phyloP scores from a whole-genome alignment of 2,113 vertebrate genomes.

The Cyanocitta stelleri region DNA sequence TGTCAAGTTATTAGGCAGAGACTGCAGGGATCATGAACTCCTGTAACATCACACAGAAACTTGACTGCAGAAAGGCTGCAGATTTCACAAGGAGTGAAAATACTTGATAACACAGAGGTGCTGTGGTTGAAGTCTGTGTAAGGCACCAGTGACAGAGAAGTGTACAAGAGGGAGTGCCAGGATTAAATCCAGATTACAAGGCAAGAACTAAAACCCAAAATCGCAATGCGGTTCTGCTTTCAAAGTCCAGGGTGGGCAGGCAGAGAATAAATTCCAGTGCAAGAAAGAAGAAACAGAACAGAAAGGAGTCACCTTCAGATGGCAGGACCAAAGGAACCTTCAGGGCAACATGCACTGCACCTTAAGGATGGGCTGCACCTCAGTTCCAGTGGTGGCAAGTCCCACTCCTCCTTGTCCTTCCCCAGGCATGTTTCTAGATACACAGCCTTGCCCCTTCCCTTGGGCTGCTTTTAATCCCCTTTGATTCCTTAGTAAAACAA shows the following conservation, averaged over 20 bases:
- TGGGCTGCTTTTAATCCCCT: neutral
- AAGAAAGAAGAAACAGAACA: neutral
- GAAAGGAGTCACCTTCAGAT: neutral
- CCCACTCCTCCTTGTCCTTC: neutral
- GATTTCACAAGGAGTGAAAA: neutral
- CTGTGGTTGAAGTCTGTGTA: neutral
- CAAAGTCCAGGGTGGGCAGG: neutral
- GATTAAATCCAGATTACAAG: neutral
- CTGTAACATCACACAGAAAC: neutral
- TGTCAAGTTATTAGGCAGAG: neutral
- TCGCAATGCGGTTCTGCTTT: neutral
- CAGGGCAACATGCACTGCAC: neutral
- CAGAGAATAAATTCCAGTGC: neutral
- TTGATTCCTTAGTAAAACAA: neutral
- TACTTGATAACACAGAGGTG: neutral
- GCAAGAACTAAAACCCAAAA: neutral
- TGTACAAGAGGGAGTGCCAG: accelerated
- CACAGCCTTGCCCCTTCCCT: neutral
- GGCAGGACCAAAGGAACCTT: neutral
- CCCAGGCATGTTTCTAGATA: neutral
- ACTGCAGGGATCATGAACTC: neutral
- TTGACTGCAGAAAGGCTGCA: neutral
- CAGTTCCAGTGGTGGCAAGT: neutral
- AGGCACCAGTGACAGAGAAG: neutral
- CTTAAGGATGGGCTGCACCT: neutral